Evolutionary conservation across 2,888 invertebrate genomes (phyloP).

Genomic region (Crioceris asparagi): DNA sequence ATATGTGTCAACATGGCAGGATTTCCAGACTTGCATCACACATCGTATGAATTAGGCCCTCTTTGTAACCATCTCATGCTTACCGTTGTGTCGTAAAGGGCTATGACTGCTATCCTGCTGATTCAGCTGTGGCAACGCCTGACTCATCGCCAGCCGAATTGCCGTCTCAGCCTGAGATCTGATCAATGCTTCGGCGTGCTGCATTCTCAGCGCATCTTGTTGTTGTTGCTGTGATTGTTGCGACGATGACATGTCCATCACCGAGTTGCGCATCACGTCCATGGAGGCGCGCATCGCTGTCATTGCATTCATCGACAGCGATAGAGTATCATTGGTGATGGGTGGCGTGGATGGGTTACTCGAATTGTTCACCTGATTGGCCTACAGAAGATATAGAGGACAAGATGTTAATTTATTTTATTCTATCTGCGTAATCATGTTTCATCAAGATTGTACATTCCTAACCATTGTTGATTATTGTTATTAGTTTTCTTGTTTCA

Average conservation of each 20-base stretch:
- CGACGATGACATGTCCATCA: constrained; percentile 40
- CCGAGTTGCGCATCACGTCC: constrained; percentile 42
- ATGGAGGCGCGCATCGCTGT: constrained; percentile 50
- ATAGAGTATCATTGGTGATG: constrained; percentile 32
- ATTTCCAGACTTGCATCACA: too few species aligned
- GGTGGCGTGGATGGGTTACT: constrained; percentile 41
- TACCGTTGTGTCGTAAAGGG: constrained; percentile 36
- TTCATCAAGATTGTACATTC: too few species aligned
- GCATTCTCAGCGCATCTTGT: constrained; percentile 38
- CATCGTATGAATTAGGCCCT: too few species aligned
- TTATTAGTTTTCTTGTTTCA: too few species aligned
- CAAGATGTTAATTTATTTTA: too few species aligned
- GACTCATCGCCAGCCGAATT: constrained; percentile 67
- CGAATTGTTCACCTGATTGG: constrained; percentile 38
- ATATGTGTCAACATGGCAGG: too few species aligned
- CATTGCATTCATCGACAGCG: constrained; percentile 44
- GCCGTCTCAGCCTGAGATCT: constrained; percentile 80
- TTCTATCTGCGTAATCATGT: too few species aligned
- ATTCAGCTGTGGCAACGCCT: constrained; percentile 40
- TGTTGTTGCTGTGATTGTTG: constrained; percentile 35
- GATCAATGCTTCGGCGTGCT: constrained; percentile 67
- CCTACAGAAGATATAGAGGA: too few species aligned
- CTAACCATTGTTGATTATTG: too few species aligned
- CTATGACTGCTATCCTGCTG: constrained; percentile 36
- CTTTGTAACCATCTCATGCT: too few species aligned